Percentiles rank a stretch among this genome's conserved stretches.
phyloP scores from a whole-genome alignment of 2,888 invertebrate species.

The Phytoseiulus persimilis region DNA sequence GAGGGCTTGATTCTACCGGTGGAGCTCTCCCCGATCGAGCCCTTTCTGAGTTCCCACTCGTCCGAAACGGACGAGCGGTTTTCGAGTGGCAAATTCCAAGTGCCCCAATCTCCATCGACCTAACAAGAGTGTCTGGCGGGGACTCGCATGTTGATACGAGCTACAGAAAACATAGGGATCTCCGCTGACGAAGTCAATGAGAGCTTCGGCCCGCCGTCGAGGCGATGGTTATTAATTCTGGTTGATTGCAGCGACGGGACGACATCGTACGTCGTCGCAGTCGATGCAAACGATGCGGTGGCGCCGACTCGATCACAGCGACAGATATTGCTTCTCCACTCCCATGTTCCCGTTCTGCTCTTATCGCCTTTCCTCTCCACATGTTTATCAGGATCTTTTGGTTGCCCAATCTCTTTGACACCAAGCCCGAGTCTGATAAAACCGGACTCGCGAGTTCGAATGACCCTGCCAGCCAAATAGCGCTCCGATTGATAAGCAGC shows the following conservation, averaged over 20 bases:
- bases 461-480: background rate
- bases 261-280: background rate
- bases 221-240: background rate
- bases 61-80: too few relatives aligned
- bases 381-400: background rate
- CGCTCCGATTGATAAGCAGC: background rate
- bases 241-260: background rate
- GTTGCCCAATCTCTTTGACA: background rate
- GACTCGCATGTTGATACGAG: background rate
- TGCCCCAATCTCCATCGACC: too few relatives aligned
- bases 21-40: too few relatives aligned
- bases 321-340: background rate
- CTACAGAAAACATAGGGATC: background rate
- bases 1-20: too few relatives aligned
- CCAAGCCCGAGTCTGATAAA: background rate
- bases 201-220: background rate
- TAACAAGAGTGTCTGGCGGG: too few relatives aligned
- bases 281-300: conserved; percentile 5
- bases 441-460: background rate
- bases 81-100: too few relatives aligned
- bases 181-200: background rate
- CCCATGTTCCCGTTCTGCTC: background rate
- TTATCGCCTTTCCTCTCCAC: background rate
- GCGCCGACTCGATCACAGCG: conserved; percentile 5
- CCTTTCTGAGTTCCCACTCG: too few relatives aligned